phyloP scores from a whole-genome alignment of 2,888 invertebrate genomes.

The Eudasyphora cyanicolor region DNA sequence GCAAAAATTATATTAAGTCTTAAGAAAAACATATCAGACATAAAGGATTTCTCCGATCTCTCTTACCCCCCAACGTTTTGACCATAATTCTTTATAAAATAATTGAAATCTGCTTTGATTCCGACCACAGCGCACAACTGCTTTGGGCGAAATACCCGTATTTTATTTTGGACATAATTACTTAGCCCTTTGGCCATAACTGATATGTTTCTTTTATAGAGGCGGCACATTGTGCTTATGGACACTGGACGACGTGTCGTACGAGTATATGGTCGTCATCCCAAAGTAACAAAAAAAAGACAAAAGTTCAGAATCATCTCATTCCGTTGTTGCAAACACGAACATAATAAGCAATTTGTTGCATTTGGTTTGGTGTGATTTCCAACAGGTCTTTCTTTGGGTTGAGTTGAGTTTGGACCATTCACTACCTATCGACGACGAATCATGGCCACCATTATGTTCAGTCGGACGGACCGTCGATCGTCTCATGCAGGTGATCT shows the following conservation, averaged over 20 bases:
- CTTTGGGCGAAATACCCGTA: background rate
- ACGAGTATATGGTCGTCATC: background rate
- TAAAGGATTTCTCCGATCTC: background rate
- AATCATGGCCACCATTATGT: background rate
- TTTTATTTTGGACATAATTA: constrained; percentile 46
- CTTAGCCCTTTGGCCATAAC: constrained; percentile 48
- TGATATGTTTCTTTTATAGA: constrained; percentile 20
- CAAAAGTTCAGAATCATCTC: background rate
- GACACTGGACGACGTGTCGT: background rate
- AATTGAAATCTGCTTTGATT: constrained; percentile 35
- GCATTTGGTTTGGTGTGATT: constrained; percentile 53
- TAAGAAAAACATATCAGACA: background rate
- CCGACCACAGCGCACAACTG: background rate
- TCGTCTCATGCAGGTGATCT: constrained; percentile 16
- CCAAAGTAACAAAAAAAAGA: background rate
- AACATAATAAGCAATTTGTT: constrained; percentile 42
- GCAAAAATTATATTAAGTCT: constrained; percentile 1
- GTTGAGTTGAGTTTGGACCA: constrained; percentile 26
- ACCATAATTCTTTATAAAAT: constrained; percentile 14
- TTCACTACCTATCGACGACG: too few relatives aligned
- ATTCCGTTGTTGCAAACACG: background rate
- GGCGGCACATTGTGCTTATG: background rate
- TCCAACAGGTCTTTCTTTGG: constrained; percentile 58
- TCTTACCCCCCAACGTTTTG: background rate
- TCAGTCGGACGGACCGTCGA: background rate